These are phyloP conservation scores for Gallinago nigripennis DNA, from an alignment of 2,797 vertebrate genomes.

Conservation along the genomic window DNA sequence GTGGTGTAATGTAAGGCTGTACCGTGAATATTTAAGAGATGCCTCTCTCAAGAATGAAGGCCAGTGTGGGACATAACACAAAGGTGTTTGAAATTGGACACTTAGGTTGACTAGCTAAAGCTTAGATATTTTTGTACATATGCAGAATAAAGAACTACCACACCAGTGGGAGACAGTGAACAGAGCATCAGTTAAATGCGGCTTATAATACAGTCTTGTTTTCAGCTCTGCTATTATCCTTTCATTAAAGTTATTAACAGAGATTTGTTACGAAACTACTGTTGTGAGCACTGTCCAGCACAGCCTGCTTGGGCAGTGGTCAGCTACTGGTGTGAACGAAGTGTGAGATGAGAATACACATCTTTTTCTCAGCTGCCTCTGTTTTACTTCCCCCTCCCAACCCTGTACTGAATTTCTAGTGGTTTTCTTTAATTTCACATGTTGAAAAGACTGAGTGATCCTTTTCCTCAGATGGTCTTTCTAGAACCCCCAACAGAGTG, in stretches of 20 bases:
- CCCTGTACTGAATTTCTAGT: not conserved
- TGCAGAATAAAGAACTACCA: not conserved
- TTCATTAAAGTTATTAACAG: not conserved
- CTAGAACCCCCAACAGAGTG: slow-evolving; percentile 65
- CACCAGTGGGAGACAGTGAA: not conserved
- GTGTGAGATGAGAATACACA: not conserved
- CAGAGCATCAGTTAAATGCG: not conserved
- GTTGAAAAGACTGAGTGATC: slow-evolving; percentile 56
- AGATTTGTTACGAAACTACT: not conserved
- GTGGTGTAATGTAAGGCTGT: not conserved
- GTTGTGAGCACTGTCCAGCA: not conserved
- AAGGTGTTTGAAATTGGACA: not conserved
- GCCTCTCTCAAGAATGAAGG: not conserved
- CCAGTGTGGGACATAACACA: not conserved
- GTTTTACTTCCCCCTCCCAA: not conserved
- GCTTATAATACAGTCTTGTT: not conserved
- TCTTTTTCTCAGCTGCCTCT: not conserved
- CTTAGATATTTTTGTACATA: not conserved
- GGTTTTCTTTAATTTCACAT: slow-evolving; percentile 56
- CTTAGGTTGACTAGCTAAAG: not conserved
- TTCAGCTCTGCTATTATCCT: not conserved
- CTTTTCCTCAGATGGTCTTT: slow-evolving; percentile 60
- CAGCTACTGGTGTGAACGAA: not conserved
- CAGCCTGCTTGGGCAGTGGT: not conserved
- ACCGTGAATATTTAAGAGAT: not conserved